Conservation (phyloP, 2,888 invertebrate genomes). For the Ochlodes sylvanus region DNA sequence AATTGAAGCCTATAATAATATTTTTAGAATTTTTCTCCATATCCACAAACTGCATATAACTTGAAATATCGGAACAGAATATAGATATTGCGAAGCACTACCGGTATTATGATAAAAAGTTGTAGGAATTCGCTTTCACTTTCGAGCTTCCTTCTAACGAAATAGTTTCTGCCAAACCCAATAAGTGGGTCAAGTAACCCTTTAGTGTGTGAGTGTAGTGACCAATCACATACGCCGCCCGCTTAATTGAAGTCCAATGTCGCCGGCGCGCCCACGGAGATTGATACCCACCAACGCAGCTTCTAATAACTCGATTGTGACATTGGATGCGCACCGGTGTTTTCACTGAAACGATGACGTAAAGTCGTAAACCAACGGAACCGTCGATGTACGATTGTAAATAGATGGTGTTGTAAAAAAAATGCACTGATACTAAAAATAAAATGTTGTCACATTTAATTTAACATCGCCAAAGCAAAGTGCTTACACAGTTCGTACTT, state of each 20-base stretch:
- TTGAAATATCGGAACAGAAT: not conserved
- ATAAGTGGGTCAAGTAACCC: constrained; percentile 83
- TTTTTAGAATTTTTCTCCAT: too few species aligned
- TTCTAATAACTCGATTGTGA: constrained; percentile 78
- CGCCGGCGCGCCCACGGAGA: constrained; percentile 82
- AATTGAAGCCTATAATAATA: too few species aligned
- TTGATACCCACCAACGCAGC: constrained; percentile 76
- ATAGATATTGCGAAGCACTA: too few species aligned
- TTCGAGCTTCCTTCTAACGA: constrained; percentile 62
- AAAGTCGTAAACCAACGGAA: not conserved
- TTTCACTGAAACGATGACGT: constrained; percentile 53
- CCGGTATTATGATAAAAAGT: too few species aligned
- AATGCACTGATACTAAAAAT: too few species aligned
- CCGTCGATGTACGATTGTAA: not conserved
- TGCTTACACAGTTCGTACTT: too few species aligned
- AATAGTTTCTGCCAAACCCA: constrained; percentile 54
- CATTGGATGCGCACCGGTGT: constrained; percentile 72
- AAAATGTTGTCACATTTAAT: too few species aligned
- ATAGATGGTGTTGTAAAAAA: not conserved
- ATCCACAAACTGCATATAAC: too few species aligned
- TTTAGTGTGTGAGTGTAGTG: constrained; percentile 72
- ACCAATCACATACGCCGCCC: constrained; percentile 80
- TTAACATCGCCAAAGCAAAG: too few species aligned
- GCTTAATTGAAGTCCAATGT: constrained; percentile 85
- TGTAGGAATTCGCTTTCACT: constrained; percentile 54